Evolutionary conservation across 2,888 invertebrate species (phyloP), one percentile per base, ranked within the genome.

Genomic region (Meloe dianella): DNA sequence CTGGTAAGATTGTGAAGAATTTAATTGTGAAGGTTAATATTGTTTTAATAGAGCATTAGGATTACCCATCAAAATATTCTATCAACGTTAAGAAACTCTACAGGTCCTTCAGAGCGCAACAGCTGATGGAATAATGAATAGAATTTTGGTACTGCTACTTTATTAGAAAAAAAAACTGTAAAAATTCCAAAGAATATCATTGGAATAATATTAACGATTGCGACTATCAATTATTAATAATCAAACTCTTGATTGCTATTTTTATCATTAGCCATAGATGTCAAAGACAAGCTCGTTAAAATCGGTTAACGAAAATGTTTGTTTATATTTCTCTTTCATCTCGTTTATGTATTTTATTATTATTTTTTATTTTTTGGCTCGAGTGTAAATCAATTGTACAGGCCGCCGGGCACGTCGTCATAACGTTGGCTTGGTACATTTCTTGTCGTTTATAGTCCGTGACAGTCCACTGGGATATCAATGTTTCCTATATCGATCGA

Each of bases 401-500:
- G 51, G 24, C 51, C 51, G 51, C 12, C 51, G 51, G 51, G 51
- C 51, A 51, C 51, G 24, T 51, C 51, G 51, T 20, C 47, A 20
- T 47, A 47, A 47, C 47, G 47, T 47, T 47, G 47, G 47, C 51
- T 51, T 51, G 51, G 51, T 51, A 51, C 51, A 51, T 51, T 51
- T 51, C 22, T 51, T 51, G 51, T 51, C 51, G 51, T 51, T 51
- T 51, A 51, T 51, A 59, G 32, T 59, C 38, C 38, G 59, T 38
- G 59, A 59, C 59, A 38, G 59, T 59, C 59, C 35, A 38, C 35
- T 32, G 59, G 30, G 59, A 59, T 59, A 59, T 59, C 59, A 59
- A 59, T 59, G 59, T 59, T 59, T 59, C 35, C 20, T 24, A n/a
- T n/a, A 59, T 59, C 59, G 59, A 59, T 59, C 59, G 59, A 35